Conservation (phyloP, 2,888 invertebrate genomes). For the Leptinotarsa haldemani region DNA sequence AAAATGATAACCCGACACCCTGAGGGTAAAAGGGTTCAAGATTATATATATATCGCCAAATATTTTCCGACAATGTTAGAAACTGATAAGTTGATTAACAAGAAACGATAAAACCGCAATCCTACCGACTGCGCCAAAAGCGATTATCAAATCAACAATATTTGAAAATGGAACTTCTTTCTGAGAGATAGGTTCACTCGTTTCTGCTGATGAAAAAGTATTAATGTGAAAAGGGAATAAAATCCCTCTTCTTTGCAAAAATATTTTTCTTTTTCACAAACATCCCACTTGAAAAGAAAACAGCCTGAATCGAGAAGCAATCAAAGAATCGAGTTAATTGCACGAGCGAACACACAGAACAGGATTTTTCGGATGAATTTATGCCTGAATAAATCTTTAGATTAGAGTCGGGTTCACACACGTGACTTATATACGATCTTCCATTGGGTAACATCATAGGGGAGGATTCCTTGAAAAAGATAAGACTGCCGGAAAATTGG, state of each 20-base stretch:
- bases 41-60: too few relatives aligned
- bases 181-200: too few relatives aligned
- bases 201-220: too few relatives aligned
- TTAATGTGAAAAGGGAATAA: too few relatives aligned
- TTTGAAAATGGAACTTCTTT: too few relatives aligned
- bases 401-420: constrained; percentile 54
- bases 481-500: constrained; percentile 66
- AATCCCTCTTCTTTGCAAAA: background rate
- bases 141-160: too few relatives aligned
- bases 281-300: background rate
- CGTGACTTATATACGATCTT: constrained; percentile 58
- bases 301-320: background rate
- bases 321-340: constrained; percentile 38
- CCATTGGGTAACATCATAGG: constrained; percentile 63
- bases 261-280: background rate
- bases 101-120: too few relatives aligned
- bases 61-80: too few relatives aligned
- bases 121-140: too few relatives aligned
- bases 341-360: constrained; percentile 33
- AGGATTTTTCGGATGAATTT: constrained; percentile 46
- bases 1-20: too few relatives aligned
- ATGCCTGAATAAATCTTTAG: constrained; percentile 57
- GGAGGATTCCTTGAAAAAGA: constrained; percentile 62
- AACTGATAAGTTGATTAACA: too few relatives aligned
- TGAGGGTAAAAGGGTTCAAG: too few relatives aligned